These are phyloP conservation scores for Dicrostonyx torquatus DNA, from an alignment of 2,797 vertebrate species.

Conservation along the genomic window DNA sequence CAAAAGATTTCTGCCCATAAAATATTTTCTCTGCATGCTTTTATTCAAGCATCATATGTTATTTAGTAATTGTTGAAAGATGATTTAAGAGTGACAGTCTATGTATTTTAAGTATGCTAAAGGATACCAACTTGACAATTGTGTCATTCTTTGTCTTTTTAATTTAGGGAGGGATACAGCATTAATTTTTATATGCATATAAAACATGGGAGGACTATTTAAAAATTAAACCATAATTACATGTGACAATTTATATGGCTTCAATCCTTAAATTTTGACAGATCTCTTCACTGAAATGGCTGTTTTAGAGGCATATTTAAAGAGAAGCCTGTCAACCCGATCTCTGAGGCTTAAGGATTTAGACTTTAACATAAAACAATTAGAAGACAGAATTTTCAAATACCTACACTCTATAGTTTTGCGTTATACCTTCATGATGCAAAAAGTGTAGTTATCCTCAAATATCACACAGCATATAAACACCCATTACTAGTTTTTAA, in stretches of 20 bases:
- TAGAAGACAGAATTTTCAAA: constrained; percentile 12
- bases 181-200: neutral
- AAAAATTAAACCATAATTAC: constrained; percentile 44
- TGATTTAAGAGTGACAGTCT: constrained; percentile 25
- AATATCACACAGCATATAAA: neutral
- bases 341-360: neutral
- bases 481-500: neutral
- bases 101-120: constrained; percentile 22
- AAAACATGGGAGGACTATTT: neutral
- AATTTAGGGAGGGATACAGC: neutral
- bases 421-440: neutral
- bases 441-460: constrained; percentile 6
- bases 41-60: neutral
- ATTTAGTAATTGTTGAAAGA: neutral
- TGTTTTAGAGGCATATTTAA: constrained; percentile 34
- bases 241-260: neutral
- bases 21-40: neutral
- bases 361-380: neutral
- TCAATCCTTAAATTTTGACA: constrained; percentile 14
- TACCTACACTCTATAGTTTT: neutral
- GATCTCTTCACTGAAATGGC: neutral
- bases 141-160: neutral
- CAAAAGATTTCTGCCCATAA: neutral
- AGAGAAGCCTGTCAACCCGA: neutral
- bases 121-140: neutral